phyloP scores from a whole-genome alignment of 1,140 invertebrate genomes.

The Venturia canescens region DNA sequence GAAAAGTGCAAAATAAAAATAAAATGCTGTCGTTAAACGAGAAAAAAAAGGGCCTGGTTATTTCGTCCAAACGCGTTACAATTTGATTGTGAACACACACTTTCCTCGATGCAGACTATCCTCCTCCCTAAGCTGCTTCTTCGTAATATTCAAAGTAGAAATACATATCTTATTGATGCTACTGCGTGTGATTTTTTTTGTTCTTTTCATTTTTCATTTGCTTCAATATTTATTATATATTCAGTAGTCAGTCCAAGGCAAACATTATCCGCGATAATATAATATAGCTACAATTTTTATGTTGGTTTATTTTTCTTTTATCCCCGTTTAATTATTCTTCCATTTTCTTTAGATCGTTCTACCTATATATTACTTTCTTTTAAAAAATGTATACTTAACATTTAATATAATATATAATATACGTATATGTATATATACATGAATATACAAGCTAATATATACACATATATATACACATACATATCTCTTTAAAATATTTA shows the following conservation, averaged over 20 bases:
- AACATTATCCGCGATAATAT: slow-evolving; percentile 75
- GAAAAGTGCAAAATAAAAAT: slow-evolving; percentile 24
- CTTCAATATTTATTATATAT: slow-evolving; percentile 70
- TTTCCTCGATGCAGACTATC: slow-evolving; percentile 66
- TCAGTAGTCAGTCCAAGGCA: slow-evolving; percentile 77
- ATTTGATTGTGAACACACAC: slow-evolving; percentile 73
- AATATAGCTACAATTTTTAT: slow-evolving; percentile 72
- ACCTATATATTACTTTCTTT: slow-evolving; percentile 78
- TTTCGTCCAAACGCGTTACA: slow-evolving; percentile 57
- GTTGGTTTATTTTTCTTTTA: slow-evolving; percentile 25
- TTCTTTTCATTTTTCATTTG: slow-evolving; percentile 56
- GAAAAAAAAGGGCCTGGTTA: slow-evolving; percentile 13
- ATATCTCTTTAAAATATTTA: slow-evolving; percentile 74
- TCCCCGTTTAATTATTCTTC: slow-evolving; percentile 44
- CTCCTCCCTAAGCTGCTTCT: slow-evolving; percentile 59
- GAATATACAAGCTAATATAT: slow-evolving; percentile 55
- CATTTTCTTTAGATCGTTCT: slow-evolving; percentile 69
- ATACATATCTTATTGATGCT: slow-evolving; percentile 72
- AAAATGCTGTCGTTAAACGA: too few species aligned
- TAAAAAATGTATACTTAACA: slow-evolving; percentile 77
- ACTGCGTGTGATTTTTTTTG: slow-evolving; percentile 36
- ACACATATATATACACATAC: slow-evolving; percentile 42
- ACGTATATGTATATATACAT: slow-evolving; percentile 28
- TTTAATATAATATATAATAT: slow-evolving; percentile 65
- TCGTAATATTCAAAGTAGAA: slow-evolving; percentile 77